phyloP scores from a whole-genome alignment of 2,888 invertebrate genomes.

The Hypercompe scribonia region DNA sequence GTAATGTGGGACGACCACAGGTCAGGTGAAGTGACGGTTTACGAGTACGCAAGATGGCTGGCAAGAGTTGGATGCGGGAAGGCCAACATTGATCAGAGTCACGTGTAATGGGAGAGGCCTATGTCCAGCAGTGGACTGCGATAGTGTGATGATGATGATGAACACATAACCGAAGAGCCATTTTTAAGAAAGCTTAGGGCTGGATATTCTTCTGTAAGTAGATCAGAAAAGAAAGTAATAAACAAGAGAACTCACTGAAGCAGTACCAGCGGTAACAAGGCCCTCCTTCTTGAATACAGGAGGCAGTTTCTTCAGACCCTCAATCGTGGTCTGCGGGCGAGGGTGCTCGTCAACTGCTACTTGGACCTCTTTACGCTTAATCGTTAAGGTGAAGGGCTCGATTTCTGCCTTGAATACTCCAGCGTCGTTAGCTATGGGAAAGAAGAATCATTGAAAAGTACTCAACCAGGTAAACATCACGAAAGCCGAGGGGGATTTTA shows the following conservation, averaged over 20 bases:
- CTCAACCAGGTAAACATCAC: background rate
- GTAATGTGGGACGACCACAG: too few relatives aligned
- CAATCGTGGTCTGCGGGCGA: slow-evolving; percentile 94
- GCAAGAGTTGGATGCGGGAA: too few relatives aligned
- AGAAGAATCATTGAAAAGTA: background rate
- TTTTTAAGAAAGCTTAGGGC: background rate
- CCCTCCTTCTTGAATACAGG: slow-evolving; percentile 98
- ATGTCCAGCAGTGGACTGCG: too few relatives aligned
- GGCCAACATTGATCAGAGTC: too few relatives aligned
- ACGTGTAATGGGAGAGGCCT: too few relatives aligned
- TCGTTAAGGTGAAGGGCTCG: slow-evolving; percentile 93
- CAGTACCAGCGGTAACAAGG: slow-evolving; percentile 96
- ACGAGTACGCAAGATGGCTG: too few relatives aligned
- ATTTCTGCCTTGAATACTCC: slow-evolving; percentile 97
- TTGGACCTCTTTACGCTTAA: slow-evolving; percentile 93
- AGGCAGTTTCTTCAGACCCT: slow-evolving; percentile 93
- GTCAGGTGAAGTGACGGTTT: too few relatives aligned
- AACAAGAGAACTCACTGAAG: slow-evolving; percentile 90
- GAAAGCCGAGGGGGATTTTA: background rate
- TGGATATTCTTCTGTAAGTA: background rate
- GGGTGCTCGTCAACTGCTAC: slow-evolving; percentile 97
- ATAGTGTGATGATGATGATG: too few relatives aligned
- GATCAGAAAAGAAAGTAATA: background rate
- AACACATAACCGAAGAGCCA: background rate
- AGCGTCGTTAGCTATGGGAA: slow-evolving; percentile 90